These are phyloP conservation scores for Drosophila borborema DNA, from an alignment of 2,888 invertebrate genomes.

Conservation along the genomic window DNA sequence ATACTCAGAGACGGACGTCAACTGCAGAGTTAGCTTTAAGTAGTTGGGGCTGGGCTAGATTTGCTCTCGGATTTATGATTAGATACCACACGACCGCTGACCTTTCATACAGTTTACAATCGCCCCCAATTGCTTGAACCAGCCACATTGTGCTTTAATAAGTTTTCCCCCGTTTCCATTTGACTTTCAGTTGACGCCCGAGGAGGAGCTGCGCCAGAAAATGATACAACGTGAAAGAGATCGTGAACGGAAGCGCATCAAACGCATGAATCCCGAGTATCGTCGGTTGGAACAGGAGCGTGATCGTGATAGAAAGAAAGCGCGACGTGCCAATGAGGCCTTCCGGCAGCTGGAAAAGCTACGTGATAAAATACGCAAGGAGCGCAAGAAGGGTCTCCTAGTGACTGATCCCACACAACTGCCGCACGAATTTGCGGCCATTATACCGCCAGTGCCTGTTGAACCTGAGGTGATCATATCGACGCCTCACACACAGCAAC, in stretches of 20 bases:
- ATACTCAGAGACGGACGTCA: constrained; percentile 13
- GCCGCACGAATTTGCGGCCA: constrained; percentile 78
- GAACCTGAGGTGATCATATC: constrained; percentile 81
- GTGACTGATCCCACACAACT: constrained; percentile 77
- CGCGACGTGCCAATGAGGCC: constrained; percentile 82
- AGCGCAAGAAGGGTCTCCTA: constrained; percentile 82
- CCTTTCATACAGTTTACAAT: constrained; percentile 27
- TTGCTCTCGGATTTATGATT: constrained; percentile 1
- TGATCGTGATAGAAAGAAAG: constrained; percentile 83
- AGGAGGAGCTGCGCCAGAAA: constrained; percentile 82
- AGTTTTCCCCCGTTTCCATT: constrained; percentile 42
- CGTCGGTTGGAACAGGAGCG: constrained; percentile 82
- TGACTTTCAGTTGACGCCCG: constrained; percentile 80
- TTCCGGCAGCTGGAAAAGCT: constrained; percentile 83
- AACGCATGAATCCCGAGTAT: constrained; percentile 83
- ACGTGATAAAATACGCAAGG: constrained; percentile 84
- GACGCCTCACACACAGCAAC: constrained; percentile 61
- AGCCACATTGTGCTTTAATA: constrained; percentile 70
- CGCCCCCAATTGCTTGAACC: constrained; percentile 36
- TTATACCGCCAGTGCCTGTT: constrained; percentile 77
- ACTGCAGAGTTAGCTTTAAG: constrained; percentile 20
- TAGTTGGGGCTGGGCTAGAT: constrained; percentile 29
- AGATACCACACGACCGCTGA: constrained; percentile 34
- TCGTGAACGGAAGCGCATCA: constrained; percentile 83
- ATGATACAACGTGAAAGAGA: constrained; percentile 83